Base-by-base conservation (phyloP, 2,113 vertebrate genomes). In the Syngnathus floridae region DNA sequence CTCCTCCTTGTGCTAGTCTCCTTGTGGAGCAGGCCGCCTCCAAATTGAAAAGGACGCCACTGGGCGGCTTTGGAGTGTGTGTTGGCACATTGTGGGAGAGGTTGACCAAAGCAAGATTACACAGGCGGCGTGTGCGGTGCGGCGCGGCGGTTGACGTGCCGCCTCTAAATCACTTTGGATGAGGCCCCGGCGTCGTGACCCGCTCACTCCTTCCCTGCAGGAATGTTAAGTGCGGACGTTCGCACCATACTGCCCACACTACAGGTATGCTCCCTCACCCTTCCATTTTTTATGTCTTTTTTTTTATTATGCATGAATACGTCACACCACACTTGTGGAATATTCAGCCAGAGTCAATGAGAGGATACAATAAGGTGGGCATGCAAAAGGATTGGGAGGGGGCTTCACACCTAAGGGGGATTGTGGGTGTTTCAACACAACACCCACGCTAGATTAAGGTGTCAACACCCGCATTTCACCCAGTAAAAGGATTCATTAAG, bases 121-220 rank as follows among this genome's bases (percentile, higher is more conserved):
- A 87, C 82, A 78, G 79, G 77, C 78, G 64, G 68, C 82, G 75
- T 74, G 81, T 85, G 86, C 55, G 84, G 87, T 83, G 35, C 56
- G 22, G 86, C 38, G 84, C 55, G 84, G 87, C 38, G 84, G 87
- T 88, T 82, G 68, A 31, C 46, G 84, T 75, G 76, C 61, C 67
- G 71, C 82, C 73, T 69, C 77, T 88, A 84, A 90, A 89, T 86
- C 78, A 84, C 82, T 67, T 81, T 78, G 80, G 84, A 85, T 86
- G 73, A 69, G 62, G 75, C 75, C 70, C 84, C 71, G 84, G 79
- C 82, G 82, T 80, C 72, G 62, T 62, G 75, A 82, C 76, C 81
- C 40, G 75, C 65, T 11, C 52, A 16, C 54, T 55, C 22, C 68
- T 73, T 74, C 77, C 65, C 79, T 71, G 51, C 36, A 80, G 77